Conservation (phyloP, 2,113 vertebrate species). For the Spermophilus dauricus region DNA sequence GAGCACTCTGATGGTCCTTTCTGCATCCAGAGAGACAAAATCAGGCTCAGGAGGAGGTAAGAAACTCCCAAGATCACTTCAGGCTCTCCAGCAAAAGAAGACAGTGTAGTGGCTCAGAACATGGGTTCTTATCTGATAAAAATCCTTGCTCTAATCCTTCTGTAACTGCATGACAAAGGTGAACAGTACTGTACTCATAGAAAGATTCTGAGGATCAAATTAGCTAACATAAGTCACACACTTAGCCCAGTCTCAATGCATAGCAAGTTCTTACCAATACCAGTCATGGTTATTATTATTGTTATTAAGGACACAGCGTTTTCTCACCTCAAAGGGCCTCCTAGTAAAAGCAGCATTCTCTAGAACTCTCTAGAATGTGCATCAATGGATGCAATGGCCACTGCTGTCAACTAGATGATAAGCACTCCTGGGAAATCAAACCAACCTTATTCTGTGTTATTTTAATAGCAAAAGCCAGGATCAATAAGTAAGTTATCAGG, state of each 20-base stretch:
- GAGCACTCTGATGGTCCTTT: conserved; percentile 92
- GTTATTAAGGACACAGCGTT: neutral
- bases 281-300: neutral
- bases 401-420: neutral
- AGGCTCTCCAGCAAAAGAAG: neutral
- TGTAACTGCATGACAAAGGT: too few species aligned
- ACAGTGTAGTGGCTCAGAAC: neutral
- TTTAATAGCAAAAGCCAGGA: neutral
- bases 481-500: neutral
- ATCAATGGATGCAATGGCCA: neutral
- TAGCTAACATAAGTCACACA: neutral
- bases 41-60: neutral
- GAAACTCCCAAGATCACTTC: neutral
- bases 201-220: neutral
- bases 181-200: neutral
- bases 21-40: conserved; percentile 87
- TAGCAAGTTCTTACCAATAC: neutral
- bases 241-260: neutral
- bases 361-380: neutral
- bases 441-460: neutral
- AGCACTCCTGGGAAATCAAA: neutral
- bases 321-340: neutral
- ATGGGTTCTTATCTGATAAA: neutral
- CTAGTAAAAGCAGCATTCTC: neutral
- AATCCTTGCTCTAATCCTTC: neutral